Evolutionary conservation across 2,888 invertebrate species (phyloP).

Genomic region (Zaprionus lineosus): DNA sequence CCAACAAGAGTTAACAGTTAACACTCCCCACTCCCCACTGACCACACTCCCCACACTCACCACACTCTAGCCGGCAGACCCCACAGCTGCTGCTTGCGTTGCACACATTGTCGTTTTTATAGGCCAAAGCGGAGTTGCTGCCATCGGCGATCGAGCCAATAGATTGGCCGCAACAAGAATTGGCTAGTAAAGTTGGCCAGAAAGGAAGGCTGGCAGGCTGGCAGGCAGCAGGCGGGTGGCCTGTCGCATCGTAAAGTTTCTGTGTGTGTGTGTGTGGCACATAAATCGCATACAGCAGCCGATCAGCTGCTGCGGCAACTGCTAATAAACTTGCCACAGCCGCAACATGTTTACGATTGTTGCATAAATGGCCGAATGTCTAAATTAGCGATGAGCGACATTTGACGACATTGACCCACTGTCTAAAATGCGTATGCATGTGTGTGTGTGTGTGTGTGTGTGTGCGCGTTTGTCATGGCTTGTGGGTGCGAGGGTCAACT

Average conservation of each 20-base stretch:
- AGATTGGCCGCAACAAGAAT: slow-evolving; percentile 43
- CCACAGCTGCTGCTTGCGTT: too few relatives aligned
- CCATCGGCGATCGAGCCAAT: slow-evolving; percentile 25
- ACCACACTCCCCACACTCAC: too few relatives aligned
- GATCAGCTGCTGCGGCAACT: slow-evolving; percentile 24
- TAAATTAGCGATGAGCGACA: slow-evolving; percentile 64
- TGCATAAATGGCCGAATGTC: slow-evolving; percentile 56
- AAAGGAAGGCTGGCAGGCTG: too few relatives aligned
- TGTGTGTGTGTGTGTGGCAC: slow-evolving; percentile 22
- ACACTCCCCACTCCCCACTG: neutral
- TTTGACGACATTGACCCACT: slow-evolving; percentile 65
- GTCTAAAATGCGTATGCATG: neutral
- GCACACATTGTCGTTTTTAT: slow-evolving; percentile 8
- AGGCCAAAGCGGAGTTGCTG: slow-evolving; percentile 22
- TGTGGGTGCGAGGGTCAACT: slow-evolving; percentile 51
- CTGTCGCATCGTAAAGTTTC: slow-evolving; percentile 43
- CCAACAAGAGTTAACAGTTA: neutral
- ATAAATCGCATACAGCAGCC: slow-evolving; percentile 47
- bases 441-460: slow-evolving; percentile 1
- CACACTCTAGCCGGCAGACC: too few relatives aligned
- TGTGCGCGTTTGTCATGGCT: neutral
- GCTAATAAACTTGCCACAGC: slow-evolving; percentile 39
- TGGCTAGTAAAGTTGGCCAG: slow-evolving; percentile 24
- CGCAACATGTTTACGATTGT: slow-evolving; percentile 20
- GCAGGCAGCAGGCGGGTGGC: too few relatives aligned